phyloP scores from a whole-genome alignment of 30 jellyfish, hydroid and myxozoan genomes.

The Aurelia sp. region DNA sequence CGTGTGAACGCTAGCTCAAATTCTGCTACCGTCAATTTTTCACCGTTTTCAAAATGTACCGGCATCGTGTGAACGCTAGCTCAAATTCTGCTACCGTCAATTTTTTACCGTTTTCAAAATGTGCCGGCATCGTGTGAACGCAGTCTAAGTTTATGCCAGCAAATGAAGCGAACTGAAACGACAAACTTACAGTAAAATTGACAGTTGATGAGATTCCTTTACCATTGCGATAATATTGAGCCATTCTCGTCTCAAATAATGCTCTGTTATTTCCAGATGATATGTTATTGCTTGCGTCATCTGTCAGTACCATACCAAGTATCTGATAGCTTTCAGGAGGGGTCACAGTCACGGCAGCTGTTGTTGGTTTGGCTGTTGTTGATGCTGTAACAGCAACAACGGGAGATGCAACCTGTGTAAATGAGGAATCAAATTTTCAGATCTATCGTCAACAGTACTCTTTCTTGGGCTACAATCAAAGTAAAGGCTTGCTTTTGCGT shows the following conservation, averaged over 20 bases:
- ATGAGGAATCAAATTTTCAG: no score
- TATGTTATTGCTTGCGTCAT: conserved; percentile 52
- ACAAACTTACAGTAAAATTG: conserved; percentile 42
- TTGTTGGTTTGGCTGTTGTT: conserved; percentile 17
- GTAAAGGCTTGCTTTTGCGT: no score
- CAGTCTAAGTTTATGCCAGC: no score
- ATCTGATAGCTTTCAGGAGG: conserved; percentile 29
- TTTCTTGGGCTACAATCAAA: no score
- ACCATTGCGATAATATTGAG: conserved; percentile 40
- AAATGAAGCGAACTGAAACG: background rate
- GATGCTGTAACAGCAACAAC: conserved; percentile 22
- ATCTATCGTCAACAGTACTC: no score
- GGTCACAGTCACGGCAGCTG: conserved; percentile 14
- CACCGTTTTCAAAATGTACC: no score
- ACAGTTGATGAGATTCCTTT: conserved; percentile 28
- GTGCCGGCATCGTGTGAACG: no score
- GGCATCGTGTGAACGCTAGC: no score
- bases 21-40: no score
- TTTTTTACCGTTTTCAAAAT: no score
- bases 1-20: no score
- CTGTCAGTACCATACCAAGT: conserved; percentile 72
- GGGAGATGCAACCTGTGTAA: conserved; percentile 35
- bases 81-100: no score
- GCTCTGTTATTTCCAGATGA: conserved; percentile 54
- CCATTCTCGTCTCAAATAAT: conserved; percentile 54